Evolutionary conservation across 1,140 invertebrate genomes (phyloP).

Genomic region (Drosophila azteca): DNA sequence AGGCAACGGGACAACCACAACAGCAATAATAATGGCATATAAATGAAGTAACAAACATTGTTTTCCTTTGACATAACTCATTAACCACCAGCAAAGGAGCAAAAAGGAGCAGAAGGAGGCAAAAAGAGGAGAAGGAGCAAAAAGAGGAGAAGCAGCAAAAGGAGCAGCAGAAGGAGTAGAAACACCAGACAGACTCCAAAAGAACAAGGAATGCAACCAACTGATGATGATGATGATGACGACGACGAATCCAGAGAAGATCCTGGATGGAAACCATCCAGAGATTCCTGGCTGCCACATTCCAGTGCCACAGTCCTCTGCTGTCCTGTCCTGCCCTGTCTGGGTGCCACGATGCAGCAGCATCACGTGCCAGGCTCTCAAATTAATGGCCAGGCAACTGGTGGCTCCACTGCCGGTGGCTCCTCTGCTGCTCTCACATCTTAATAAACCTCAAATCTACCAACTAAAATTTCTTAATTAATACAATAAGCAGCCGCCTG

Average conservation of each 20-base stretch:
- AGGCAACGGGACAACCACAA: slow-evolving; percentile 53
- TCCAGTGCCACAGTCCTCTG: slow-evolving; percentile 21
- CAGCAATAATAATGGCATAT: slow-evolving; percentile 80
- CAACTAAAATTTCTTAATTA: slow-evolving; percentile 78
- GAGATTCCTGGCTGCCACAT: slow-evolving; percentile 40
- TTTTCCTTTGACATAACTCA: slow-evolving; percentile 81
- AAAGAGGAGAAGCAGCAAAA: neutral
- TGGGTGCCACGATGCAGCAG: neutral
- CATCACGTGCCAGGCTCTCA: slow-evolving; percentile 36
- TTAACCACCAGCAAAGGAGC: slow-evolving; percentile 65
- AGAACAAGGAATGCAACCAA: slow-evolving; percentile 37
- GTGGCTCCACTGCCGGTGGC: slow-evolving; percentile 36
- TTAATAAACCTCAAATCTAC: slow-evolving; percentile 67
- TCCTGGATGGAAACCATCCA: slow-evolving; percentile 3
- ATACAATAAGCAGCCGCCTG: slow-evolving; percentile 69
- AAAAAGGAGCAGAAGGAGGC: slow-evolving; percentile 29
- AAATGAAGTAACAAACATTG: slow-evolving; percentile 82
- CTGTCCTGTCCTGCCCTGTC: too few species aligned
- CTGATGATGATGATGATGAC: slow-evolving; percentile 28
- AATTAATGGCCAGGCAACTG: slow-evolving; percentile 42
- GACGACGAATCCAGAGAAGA: slow-evolving; percentile 6
- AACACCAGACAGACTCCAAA: neutral
- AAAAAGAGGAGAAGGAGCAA: slow-evolving; percentile 28
- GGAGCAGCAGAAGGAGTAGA: too few species aligned
- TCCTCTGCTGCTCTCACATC: slow-evolving; percentile 43